Percentiles rank a stretch among this genome's conserved stretches.
phyloP scores from a whole-genome alignment of 2,113 vertebrate genomes.

The Tupaia chinensis region DNA sequence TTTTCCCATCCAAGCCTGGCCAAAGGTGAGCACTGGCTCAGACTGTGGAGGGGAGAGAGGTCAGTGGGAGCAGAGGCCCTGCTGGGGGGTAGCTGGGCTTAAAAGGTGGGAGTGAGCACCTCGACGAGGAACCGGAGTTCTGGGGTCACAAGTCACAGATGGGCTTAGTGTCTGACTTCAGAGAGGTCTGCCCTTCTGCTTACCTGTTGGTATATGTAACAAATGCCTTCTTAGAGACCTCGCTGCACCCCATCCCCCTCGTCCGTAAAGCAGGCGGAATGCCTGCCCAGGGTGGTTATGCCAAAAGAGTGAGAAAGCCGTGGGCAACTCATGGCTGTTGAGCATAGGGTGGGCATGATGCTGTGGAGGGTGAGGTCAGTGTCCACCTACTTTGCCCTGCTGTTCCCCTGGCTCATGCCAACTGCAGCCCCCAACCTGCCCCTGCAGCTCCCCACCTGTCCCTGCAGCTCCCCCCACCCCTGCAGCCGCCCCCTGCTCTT shows the following conservation, averaged over 20 bases:
- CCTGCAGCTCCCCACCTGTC: neutral
- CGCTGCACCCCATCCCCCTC: neutral
- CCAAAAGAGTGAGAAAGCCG: neutral
- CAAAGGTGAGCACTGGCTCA: neutral
- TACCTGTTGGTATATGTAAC: neutral
- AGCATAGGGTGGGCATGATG: neutral
- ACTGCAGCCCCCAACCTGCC: fast-evolving
- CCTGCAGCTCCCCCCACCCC: neutral
- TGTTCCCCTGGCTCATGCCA: fast-evolving
- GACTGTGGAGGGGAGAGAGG: neutral
- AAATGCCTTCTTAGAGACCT: neutral
- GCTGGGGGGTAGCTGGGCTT: neutral
- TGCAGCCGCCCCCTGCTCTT: neutral
- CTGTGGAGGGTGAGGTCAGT: fast-evolving
- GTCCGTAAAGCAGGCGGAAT: neutral
- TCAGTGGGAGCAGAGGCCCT: neutral
- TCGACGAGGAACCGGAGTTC: neutral
- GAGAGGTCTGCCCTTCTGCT: neutral
- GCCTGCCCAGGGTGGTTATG: neutral
- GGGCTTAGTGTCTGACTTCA: neutral
- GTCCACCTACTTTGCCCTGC: neutral
- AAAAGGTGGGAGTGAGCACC: neutral
- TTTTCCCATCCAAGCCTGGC: neutral
- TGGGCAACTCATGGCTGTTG: neutral
- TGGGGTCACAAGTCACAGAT: neutral